Base-by-base conservation (phyloP, 2,888 invertebrate species). In the Thecophora atra region DNA sequence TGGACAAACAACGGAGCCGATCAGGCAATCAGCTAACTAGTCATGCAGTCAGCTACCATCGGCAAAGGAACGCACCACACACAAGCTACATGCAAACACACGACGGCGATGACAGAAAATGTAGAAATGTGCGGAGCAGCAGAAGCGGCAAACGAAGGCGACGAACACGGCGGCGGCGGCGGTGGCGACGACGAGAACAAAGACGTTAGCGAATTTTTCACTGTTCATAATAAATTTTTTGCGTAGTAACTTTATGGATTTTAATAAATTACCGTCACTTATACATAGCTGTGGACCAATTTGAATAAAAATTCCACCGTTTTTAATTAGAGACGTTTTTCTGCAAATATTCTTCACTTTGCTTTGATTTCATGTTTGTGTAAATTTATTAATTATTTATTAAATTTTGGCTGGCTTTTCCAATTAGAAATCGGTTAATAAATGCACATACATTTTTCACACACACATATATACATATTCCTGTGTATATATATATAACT, bases 241-340 rank as follows among this genome's bases (percentile, higher is more conserved):
- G 84, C 84, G 84, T 83, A 83, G 81, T 83, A 84, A 82, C 81
- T 82, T 83, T 83, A 84, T 83, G 82, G 84, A 83, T 84, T 81
- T 81, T 72, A 78, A 54, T 58, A n/a, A n/a, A 58, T 60, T 42
- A 8, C 21, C 52, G 24, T 54, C 52, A 67, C 24, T 8, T 7
- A 63, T 44, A 63, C 37, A 44, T 44, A 47, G 13, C 47, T 47
- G 15, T n/a, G 47, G 56, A 56, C 56, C 24, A 21, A 56, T 56
- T 21, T 52, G 13, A 19, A 17, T 6, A 19, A 11, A 19, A 54
- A 19, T 21, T 19, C 30, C 30, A 19, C 37, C 30, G 15, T 62
- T 62, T 28, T 4, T 37, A 58, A 26, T 28, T 15, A 54, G 21
- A 54, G 19, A 54, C 19, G 3, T 37, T 37, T 54, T 54, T 19